Evolutionary conservation across 2,888 invertebrate genomes (phyloP).

Genomic region (Timema podura): DNA sequence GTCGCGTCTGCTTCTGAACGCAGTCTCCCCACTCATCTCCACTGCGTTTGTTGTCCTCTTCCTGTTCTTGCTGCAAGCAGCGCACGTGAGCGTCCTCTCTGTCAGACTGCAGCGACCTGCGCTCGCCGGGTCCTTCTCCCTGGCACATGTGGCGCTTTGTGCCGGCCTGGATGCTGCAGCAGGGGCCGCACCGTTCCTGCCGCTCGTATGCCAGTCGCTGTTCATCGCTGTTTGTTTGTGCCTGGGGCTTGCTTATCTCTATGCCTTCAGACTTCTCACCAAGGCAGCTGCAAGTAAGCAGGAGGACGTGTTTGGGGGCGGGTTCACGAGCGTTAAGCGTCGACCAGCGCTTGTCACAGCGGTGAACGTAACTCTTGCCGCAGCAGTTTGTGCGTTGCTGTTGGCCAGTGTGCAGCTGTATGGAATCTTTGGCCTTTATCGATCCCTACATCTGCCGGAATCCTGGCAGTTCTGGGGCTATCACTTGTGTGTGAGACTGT

Average conservation of each 20-base stretch:
- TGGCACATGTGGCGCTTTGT: slow-evolving; percentile 74
- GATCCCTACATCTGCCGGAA: slow-evolving; percentile 46
- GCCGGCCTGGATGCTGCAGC: slow-evolving; percentile 69
- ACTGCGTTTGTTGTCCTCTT: slow-evolving; percentile 87
- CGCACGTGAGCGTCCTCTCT: slow-evolving; percentile 47
- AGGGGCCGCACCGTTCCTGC: slow-evolving; percentile 52
- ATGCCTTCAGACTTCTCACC: slow-evolving; percentile 74
- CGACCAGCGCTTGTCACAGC: slow-evolving; percentile 65
- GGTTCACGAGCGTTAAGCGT: slow-evolving; percentile 44
- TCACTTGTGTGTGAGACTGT: slow-evolving; percentile 76
- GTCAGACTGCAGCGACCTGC: slow-evolving; percentile 65
- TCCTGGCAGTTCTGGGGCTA: slow-evolving; percentile 90
- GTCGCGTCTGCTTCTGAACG: slow-evolving; percentile 76
- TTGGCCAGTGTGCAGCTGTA: slow-evolving; percentile 82
- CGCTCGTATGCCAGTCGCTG: slow-evolving; percentile 76
- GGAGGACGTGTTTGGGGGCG: slow-evolving; percentile 41
- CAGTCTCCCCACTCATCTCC: slow-evolving; percentile 81
- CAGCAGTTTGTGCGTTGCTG: slow-evolving; percentile 77
- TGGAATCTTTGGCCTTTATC: slow-evolving; percentile 62
- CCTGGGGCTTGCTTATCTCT: slow-evolving; percentile 79
- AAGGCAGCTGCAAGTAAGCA: slow-evolving; percentile 55
- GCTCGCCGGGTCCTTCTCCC: slow-evolving; percentile 72
- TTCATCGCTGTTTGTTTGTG: slow-evolving; percentile 81
- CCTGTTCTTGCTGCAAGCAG: slow-evolving; percentile 76
- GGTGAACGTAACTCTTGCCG: slow-evolving; percentile 83